Percentiles rank a stretch among this genome's conserved stretches.
These are phyloP conservation scores for Ips nitidus DNA, from an alignment of 1,140 invertebrate genomes.

Conservation along the genomic window DNA sequence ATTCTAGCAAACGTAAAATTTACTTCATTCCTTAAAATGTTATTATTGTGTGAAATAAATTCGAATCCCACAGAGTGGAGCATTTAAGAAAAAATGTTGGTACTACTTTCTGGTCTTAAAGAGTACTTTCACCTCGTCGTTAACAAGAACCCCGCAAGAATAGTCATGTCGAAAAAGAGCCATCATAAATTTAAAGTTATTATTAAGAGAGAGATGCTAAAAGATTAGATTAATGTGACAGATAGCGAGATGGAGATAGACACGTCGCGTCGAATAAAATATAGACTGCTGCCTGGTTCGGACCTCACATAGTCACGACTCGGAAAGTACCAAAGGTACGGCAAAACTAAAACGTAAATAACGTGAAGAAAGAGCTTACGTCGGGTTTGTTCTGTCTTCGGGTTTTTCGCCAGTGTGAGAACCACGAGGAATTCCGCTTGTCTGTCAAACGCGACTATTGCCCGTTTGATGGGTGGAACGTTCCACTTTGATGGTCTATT, in stretches of 20 bases:
- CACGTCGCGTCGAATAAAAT: constrained; percentile 27
- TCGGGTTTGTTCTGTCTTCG: too few relatives aligned
- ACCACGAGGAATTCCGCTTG: too few relatives aligned
- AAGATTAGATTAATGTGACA: constrained; percentile 36
- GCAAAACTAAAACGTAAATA: constrained; percentile 23
- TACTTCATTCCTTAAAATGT: too few relatives aligned
- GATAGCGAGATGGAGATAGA: constrained; percentile 32
- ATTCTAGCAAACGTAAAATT: too few relatives aligned
- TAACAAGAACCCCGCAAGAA: constrained; percentile 14
- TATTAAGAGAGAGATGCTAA: constrained; percentile 30
- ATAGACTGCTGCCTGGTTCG: constrained; percentile 13
- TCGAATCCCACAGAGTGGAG: too few relatives aligned
- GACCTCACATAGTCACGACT: constrained; percentile 35
- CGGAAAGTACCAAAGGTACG: constrained; percentile 12
- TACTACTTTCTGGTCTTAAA: not conserved
- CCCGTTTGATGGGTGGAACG: too few relatives aligned
- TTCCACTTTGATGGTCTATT: too few relatives aligned
- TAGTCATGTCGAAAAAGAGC: constrained; percentile 16
- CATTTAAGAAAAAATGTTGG: not conserved
- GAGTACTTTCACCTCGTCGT: constrained; percentile 13
- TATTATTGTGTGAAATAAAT: too few relatives aligned
- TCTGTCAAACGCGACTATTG: too few relatives aligned
- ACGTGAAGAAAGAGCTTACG: not conserved
- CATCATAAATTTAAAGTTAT: constrained; percentile 28
- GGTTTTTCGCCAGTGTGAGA: too few relatives aligned